Conservation (phyloP, 2,888 invertebrate species). For the Apoderus coryli region DNA sequence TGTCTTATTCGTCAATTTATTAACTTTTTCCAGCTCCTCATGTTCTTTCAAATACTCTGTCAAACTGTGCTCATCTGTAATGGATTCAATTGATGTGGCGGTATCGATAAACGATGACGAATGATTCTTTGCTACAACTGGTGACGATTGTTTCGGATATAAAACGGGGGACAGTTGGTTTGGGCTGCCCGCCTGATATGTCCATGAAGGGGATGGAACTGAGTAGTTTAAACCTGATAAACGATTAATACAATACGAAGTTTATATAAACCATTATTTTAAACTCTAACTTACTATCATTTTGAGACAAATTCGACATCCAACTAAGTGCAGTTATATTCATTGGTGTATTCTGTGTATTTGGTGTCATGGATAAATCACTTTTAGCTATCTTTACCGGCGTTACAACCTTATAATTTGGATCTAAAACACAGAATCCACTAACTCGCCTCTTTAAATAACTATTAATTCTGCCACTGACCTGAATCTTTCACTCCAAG, state of each 20-base stretch:
- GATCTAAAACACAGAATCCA: slow-evolving; percentile 23
- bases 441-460: too few species aligned
- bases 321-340: slow-evolving; percentile 31
- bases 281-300: slow-evolving; percentile 27
- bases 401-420: slow-evolving; percentile 21
- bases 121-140: slow-evolving; percentile 22
- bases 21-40: slow-evolving; percentile 26
- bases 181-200: slow-evolving; percentile 26
- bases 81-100: slow-evolving; percentile 30
- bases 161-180: too few species aligned
- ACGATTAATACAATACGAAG: too few species aligned
- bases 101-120: slow-evolving; percentile 21
- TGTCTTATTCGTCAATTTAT: slow-evolving; percentile 22
- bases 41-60: slow-evolving; percentile 34
- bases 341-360: slow-evolving; percentile 23
- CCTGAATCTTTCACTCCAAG: slow-evolving; percentile 36
- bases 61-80: slow-evolving; percentile 36
- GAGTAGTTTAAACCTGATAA: slow-evolving; percentile 24
- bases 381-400: slow-evolving; percentile 13
- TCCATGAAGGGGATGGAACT: slow-evolving; percentile 29
- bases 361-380: too few species aligned
- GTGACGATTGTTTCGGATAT: slow-evolving; percentile 1
- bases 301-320: slow-evolving; percentile 26
- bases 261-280: too few species aligned
- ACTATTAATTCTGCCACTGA: slow-evolving; percentile 17